Base-by-base conservation (phyloP, 2,797 vertebrate genomes). In the Alosa sapidissima region DNA sequence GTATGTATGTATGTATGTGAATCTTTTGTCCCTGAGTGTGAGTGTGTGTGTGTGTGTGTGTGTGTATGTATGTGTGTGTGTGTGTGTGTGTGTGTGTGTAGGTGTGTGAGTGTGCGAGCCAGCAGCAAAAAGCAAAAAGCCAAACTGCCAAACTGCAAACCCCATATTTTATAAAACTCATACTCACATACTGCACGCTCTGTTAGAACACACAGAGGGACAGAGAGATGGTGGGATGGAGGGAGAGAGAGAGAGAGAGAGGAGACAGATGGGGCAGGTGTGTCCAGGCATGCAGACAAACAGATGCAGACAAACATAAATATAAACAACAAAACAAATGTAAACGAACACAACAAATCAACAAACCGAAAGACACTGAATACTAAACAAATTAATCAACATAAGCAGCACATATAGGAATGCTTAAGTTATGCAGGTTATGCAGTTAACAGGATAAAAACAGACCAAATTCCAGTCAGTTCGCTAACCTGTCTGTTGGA, bases 171-270 rank as follows among this genome's bases (percentile, higher is more conserved):
- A 81, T 81, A 85, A 85, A 88, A 81, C 82, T 84, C 58, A 95
- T 96, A 96, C 96, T 96, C 94, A 96, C 96, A 96, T 96, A 96
- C 90, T 96, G 94, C 83, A 95, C 89, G 93, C 91, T 95, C 95
- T 96, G 95, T 91, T 81, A 92, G 92, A 88, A 92, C 91, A 92
- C 87, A 88, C 33, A 75, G 24, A 68, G 28, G 6, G 19, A 21
- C 16, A 58, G 54, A 58, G 54, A 58, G 28, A 28, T 28, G 28
- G 28, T 28, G 28, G 28, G 28, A 28, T 28, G 28, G 11, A 52
- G 51, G 14, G 51, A 52, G 51, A 52, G 58, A 24, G 86, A 93
- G 87, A 87, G 91, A 92, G 92, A 90, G 87, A 92, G 90, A 55
- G 89, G 92, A 88, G 87, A 84, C 81, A 87, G 81, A 88, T 81